Base-by-base conservation (phyloP, 2,888 invertebrate genomes). In the Tricholauxania praeusta region DNA sequence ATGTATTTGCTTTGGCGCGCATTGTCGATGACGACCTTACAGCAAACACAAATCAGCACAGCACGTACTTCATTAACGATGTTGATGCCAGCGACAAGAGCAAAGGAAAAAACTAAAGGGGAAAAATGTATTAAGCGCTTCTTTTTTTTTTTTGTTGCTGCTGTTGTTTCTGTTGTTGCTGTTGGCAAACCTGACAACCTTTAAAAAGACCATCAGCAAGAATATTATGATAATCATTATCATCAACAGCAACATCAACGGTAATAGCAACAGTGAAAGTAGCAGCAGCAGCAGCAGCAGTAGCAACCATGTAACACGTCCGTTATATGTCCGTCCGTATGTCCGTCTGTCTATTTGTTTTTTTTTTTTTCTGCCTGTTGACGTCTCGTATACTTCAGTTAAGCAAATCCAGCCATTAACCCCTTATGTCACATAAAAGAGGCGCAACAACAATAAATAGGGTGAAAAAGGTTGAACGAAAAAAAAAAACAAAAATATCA, bases 31-130 rank as follows among this genome's bases (percentile, higher is more conserved):
- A 39, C 10, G 39, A 39, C 39, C 39, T 39, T 10, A 39, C 39
- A 51, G 51, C 52, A 64, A 19, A 47, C 48, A 28, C 47, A 68
- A 68, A 59, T 59, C 68, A 49, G 49, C 68, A 49, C 59, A 48
- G 49, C 68, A 68, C 68, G 68, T 68, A 68, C 68, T 68, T 68
- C 68, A 68, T 68, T 68, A 59, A 57, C 15, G 28, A 59, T 59
- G 22, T 19, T n/a, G 28, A 17, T 49, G 59, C 3, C 12, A n/a
- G 49, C 2, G n/a, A n/a, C n/a, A 63, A n/a, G 17, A 47, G 17
- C 19, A 47, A 10, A 28, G 0, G 28, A 3, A 57, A 14, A 57
- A n/a, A n/a, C n/a, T n/a, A n/a, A 19, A 19, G 22, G 12, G 28
- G 14, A 57, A 19, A 57, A n/a, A 57, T 28, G 17, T 28, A 57